Conservation (phyloP, 2,113 vertebrate genomes). For the Telmatochromis bifrenatus region DNA sequence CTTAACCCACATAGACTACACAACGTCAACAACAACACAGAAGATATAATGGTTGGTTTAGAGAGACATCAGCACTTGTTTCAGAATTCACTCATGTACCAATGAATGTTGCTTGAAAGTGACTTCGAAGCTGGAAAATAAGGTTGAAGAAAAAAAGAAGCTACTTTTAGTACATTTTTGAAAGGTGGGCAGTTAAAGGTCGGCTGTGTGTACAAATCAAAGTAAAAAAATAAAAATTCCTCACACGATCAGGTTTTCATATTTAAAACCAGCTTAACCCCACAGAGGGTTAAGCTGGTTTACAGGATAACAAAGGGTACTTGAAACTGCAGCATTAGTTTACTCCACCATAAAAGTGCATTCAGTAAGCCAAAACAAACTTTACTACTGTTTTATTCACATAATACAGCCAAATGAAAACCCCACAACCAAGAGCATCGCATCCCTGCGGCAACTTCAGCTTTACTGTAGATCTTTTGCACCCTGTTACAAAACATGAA, state of each 20-base stretch:
- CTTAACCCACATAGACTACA: constrained; percentile 47
- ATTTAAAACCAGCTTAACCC: not conserved
- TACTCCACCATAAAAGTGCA: not conserved
- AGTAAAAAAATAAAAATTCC: not conserved
- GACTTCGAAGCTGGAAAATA: not conserved
- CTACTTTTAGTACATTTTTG: not conserved
- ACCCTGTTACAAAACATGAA: not conserved
- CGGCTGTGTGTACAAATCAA: not conserved
- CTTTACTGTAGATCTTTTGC: not conserved
- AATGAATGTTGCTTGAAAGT: not conserved
- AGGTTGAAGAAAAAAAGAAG: not conserved
- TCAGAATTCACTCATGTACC: not conserved
- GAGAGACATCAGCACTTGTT: not conserved
- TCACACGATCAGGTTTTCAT: not conserved
- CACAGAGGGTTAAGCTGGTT: not conserved
- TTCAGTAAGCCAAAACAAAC: not conserved
- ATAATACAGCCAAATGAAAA: not conserved
- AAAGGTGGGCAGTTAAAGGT: not conserved
- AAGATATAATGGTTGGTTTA: not conserved
- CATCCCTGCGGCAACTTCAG: not conserved
- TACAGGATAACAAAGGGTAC: not conserved
- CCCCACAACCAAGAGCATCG: not conserved
- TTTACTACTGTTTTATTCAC: not conserved
- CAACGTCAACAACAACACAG: not conserved
- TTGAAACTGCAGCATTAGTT: not conserved